Evolutionary conservation across 2,797 vertebrate species (phyloP), one percentile per base, ranked within the genome.

Genomic region (Leptoclinus maculatus): DNA sequence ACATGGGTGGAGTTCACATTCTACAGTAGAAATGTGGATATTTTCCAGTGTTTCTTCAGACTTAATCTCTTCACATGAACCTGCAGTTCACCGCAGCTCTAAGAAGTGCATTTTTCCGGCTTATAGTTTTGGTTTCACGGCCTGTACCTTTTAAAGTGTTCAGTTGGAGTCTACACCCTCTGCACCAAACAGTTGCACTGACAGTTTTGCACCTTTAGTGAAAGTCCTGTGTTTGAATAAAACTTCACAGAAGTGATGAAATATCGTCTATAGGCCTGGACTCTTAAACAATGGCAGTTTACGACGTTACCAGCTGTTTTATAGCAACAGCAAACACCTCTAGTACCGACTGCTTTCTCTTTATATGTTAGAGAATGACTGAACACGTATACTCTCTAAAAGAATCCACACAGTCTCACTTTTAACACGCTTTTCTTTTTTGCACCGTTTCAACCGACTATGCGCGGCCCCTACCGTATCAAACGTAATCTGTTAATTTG

Each of bases 401-500:
- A 0, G 34, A 68, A 77, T 29, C 45, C 68, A n/a, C 62, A 29
- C 62, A 19, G 10, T 57, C 41, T 68, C 4, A 6, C 29, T 65
- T n/a, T 60, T 19, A 49, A 36, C 10, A 11, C 36, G 62, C 25
- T 43, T 45, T 59, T 72, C 49, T 71, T 83, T 71, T 83, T 51
- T 34, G 0, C 62, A 16, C 1, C 13, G 59, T 76, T 72, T 72
- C 43, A 78, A 57, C 58, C 53, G 49, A 80, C 85, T 43, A 3
- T 1, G 21, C 58, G 69, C 23, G 5, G 29, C 69, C 41, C 41
- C 43, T 10, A 0, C 23, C 0, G 65, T 79, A 84, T 90, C 78
- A 90, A 82, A 87, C 76, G 80, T 78, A 70, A 81, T 75, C 62
- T 63, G 75, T 72, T 88, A 79, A 91, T 86, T 85, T 80, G 69